Evolutionary conservation across 2,888 invertebrate genomes (phyloP), one percentile per base, ranked within the genome.

Genomic region (Hypomecis atomaria): DNA sequence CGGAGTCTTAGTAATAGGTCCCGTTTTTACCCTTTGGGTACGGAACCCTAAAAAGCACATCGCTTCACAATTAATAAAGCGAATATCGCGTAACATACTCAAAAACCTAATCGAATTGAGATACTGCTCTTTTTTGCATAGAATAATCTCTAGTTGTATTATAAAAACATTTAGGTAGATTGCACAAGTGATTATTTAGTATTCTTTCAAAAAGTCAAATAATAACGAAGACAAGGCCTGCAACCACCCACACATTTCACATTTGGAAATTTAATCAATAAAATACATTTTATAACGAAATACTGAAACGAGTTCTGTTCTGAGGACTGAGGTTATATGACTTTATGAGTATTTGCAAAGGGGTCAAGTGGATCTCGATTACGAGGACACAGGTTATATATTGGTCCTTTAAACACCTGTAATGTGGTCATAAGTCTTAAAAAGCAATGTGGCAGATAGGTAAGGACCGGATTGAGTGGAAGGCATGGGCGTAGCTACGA

Each of bases 331-430:
- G 55, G 68, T 61, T 50, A 62, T 59, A 61, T 65, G 57, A 53
- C 53, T 65, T 65, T 60, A 63, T 65, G 54, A 56, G 56, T 65
- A 66, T 62, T 63, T 53, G 43, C 56, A 65, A 66, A 61, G 62
- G 47, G 71, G 71, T 72, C 72, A 72, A 72, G 72, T 66, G 65
- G 67, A 69, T 57, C 67, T 44, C 52, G 66, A 59, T 62, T 55
- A 64, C 70, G 67, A 67, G 71, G 72, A 72, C 67, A 49, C 43
- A n/a, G 58, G 55, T 67, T 45, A 62, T 7, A 37, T 54, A 13
- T 53, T 59, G 40, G 47, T 57, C 59, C 55, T 55, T 59, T 54
- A n/a, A 45, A 6, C 50, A 8, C 33, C 33, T 62, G 23, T 33
- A 38, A 42, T 42, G 2, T 13, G 36, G 6, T 1, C 9, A 1